Percentiles rank a stretch among this genome's conserved stretches.
Evolutionary conservation across 2,888 invertebrate genomes (phyloP).

Genomic region (Germaria angustata): DNA sequence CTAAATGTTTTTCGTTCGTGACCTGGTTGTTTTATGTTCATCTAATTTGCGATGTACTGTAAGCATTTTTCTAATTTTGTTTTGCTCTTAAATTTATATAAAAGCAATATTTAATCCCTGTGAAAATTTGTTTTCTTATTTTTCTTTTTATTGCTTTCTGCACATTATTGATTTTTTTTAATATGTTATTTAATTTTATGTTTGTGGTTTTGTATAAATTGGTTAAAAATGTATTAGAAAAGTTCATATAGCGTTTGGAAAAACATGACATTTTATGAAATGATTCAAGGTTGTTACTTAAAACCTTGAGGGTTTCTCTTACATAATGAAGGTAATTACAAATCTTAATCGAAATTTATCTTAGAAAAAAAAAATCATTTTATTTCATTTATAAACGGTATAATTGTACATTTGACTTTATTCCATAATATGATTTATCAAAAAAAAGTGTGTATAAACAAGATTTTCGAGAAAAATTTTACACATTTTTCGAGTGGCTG

Average conservation of each 20-base stretch:
- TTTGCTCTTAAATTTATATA: conserved; percentile 29
- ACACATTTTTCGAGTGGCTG: conserved; percentile 16
- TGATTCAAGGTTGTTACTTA: conserved; percentile 57
- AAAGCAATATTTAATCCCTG: conserved; percentile 42
- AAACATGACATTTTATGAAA: conserved; percentile 23
- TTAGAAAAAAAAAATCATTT: neutral
- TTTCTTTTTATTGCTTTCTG: neutral
- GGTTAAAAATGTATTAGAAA: conserved; percentile 30
- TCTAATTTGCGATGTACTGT: conserved; percentile 14
- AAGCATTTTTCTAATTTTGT: conserved; percentile 39
- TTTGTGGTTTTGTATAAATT: conserved; percentile 51
- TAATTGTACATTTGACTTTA: conserved; percentile 3
- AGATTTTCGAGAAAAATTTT: conserved; percentile 41
- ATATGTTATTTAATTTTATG: conserved; percentile 27
- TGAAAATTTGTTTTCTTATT: conserved; percentile 7
- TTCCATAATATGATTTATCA: conserved; percentile 17
- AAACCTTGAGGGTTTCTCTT: conserved; percentile 51
- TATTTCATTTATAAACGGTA: too few relatives aligned
- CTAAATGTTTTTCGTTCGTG: conserved; percentile 39
- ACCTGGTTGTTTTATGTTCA: conserved; percentile 47
- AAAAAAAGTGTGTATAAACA: conserved; percentile 3
- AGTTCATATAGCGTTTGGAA: conserved; percentile 22
- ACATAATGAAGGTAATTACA: conserved; percentile 34
- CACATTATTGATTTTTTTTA: conserved; percentile 54
- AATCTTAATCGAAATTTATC: conserved; percentile 20